Evolutionary conservation across 2,888 invertebrate genomes (phyloP).

Genomic region (Tenodera sinensis): DNA sequence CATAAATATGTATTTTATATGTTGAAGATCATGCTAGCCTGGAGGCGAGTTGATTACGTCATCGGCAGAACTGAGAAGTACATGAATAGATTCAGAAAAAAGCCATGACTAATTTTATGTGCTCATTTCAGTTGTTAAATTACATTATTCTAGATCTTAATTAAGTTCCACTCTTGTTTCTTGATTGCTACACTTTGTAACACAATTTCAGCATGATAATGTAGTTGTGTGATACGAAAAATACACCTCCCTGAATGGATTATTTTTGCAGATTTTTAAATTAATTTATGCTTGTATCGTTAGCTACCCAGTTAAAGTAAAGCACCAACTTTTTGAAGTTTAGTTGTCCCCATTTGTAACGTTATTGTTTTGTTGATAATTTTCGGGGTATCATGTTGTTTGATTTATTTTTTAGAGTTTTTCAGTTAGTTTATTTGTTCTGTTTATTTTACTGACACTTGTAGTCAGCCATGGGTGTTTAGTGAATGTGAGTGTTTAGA

Average conservation of each 20-base stretch:
- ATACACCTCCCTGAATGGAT: neutral
- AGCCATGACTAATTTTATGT: neutral
- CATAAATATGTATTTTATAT: neutral
- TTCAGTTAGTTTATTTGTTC: neutral
- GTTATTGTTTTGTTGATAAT: neutral
- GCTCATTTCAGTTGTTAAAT: neutral
- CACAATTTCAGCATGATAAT: neutral
- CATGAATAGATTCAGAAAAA: neutral
- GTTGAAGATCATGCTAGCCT: neutral
- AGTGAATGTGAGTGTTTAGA: conserved; percentile 13
- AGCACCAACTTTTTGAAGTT: conserved; percentile 6
- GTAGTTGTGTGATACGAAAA: neutral
- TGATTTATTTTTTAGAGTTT: neutral
- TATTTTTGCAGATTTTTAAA: neutral
- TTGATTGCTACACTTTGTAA: neutral
- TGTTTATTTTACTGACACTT: neutral
- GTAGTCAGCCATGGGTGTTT: neutral
- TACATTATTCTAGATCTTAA: neutral
- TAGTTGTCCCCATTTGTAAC: neutral
- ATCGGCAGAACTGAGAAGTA: neutral
- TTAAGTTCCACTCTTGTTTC: neutral
- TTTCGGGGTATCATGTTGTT: neutral
- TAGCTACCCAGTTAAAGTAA: conserved; percentile 15
- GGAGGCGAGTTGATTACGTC: neutral
- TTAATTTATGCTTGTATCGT: conserved; percentile 3